phyloP scores from a whole-genome alignment of 2,797 vertebrate genomes.

The Heliangelus exortis region DNA sequence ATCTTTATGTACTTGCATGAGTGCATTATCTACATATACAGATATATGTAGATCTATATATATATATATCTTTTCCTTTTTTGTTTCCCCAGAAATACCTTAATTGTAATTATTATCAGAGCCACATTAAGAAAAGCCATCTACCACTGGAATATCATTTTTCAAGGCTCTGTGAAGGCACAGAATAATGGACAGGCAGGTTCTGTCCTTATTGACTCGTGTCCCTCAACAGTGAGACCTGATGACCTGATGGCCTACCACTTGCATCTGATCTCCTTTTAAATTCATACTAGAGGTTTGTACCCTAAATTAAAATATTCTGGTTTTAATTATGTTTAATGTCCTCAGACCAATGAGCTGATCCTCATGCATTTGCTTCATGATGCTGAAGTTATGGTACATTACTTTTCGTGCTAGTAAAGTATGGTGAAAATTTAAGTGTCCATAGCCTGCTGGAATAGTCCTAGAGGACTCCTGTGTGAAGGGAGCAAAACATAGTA shows the following conservation, averaged over 20 bases:
- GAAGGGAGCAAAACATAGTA: not conserved
- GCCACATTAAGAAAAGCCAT: fast-evolving
- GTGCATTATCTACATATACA: not conserved
- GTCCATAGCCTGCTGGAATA: not conserved
- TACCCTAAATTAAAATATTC: not conserved
- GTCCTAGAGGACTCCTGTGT: not conserved
- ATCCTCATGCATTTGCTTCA: not conserved
- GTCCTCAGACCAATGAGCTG: not conserved
- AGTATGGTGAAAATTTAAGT: not conserved
- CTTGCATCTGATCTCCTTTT: not conserved
- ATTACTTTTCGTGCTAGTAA: not conserved
- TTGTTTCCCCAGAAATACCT: not conserved
- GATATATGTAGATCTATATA: no score
- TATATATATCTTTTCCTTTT: no score
- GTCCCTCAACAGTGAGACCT: not conserved
- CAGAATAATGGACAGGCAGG: not conserved
- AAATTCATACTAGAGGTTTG: not conserved
- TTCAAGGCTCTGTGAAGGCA: not conserved
- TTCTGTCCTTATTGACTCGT: not conserved
- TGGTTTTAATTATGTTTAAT: not conserved
- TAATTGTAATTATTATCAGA: not conserved
- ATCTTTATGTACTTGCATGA: not conserved
- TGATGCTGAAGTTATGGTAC: not conserved
- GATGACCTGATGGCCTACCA: not conserved
- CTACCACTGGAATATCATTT: not conserved